phyloP scores from a whole-genome alignment of 2,888 invertebrate species.

The Dynastes grantii region DNA sequence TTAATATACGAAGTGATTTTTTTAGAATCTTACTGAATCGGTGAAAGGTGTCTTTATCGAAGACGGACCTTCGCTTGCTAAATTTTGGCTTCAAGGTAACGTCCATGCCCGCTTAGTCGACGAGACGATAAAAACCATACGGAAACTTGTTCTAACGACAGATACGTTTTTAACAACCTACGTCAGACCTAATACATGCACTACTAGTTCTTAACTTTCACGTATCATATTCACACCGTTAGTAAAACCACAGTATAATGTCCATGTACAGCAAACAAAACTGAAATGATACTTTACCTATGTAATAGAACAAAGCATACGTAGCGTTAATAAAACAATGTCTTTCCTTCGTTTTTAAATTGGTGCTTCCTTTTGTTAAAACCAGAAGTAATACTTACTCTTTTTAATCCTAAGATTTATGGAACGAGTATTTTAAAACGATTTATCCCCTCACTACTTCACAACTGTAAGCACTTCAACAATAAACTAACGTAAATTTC shows the following conservation, averaged over 20 bases:
- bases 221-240: not conserved
- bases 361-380: not conserved
- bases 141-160: slow-evolving; percentile 31
- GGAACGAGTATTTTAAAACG: too few species aligned
- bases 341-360: not conserved
- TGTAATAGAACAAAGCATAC: too few species aligned
- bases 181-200: slow-evolving; percentile 25
- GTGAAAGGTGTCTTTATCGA: slow-evolving; percentile 17
- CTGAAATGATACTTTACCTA: too few species aligned
- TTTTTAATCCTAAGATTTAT: not conserved
- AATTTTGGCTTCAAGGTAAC: slow-evolving; percentile 33
- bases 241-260: not conserved
- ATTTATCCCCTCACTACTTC: too few species aligned
- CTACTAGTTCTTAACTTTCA: slow-evolving; percentile 20
- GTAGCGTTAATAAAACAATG: too few species aligned
- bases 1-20: not conserved
- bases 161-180: slow-evolving; percentile 35
- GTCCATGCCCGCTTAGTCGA: slow-evolving; percentile 9
- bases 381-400: not conserved
- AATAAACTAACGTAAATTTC: too few species aligned
- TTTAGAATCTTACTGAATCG: slow-evolving; percentile 1
- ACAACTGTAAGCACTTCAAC: too few species aligned
- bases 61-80: slow-evolving; percentile 22
- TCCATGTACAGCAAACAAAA: too few species aligned
- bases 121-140: slow-evolving; percentile 18